These are phyloP conservation scores for Caenorhabditis inopinata DNA, from an alignment of 1,140 invertebrate species.

Conservation along the genomic window DNA sequence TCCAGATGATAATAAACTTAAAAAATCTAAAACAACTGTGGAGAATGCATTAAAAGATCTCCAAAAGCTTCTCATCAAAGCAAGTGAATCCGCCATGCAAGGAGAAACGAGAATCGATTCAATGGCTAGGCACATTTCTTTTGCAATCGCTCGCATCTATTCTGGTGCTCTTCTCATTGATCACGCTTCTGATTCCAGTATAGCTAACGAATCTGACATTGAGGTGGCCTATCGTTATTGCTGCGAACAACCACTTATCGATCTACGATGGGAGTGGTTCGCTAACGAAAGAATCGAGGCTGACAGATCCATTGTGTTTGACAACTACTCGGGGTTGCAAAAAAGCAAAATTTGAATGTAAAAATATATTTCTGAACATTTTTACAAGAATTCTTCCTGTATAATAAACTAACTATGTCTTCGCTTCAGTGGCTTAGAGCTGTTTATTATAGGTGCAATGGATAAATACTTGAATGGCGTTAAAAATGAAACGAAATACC, in stretches of 20 bases:
- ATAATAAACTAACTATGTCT: no score
- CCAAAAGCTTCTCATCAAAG: constrained; percentile 21
- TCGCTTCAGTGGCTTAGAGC: no score
- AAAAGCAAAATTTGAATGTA: neutral
- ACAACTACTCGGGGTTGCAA: neutral
- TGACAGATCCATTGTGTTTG: constrained; percentile 25
- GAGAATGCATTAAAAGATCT: neutral
- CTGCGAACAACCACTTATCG: constrained; percentile 33
- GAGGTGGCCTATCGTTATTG: constrained; percentile 33
- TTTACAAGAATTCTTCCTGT: neutral
- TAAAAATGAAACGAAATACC: constrained; percentile 1
- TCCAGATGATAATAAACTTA: neutral
- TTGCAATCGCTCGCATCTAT: constrained; percentile 33
- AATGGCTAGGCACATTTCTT: constrained; percentile 24
- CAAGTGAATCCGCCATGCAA: constrained; percentile 12
- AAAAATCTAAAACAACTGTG: neutral
- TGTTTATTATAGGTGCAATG: no score
- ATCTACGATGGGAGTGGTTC: constrained; percentile 35
- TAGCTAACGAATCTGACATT: constrained; percentile 3
- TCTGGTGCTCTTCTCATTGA: constrained; percentile 33
- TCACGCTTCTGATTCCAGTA: constrained; percentile 23
- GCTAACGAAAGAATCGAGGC: neutral
- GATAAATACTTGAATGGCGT: neutral
- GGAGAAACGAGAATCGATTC: constrained; percentile 11
- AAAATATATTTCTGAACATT: no score